Evolutionary conservation across 1,140 invertebrate species (phyloP), one percentile per base, ranked within the genome.

Genomic region (Drosophila equinoxialis): DNA sequence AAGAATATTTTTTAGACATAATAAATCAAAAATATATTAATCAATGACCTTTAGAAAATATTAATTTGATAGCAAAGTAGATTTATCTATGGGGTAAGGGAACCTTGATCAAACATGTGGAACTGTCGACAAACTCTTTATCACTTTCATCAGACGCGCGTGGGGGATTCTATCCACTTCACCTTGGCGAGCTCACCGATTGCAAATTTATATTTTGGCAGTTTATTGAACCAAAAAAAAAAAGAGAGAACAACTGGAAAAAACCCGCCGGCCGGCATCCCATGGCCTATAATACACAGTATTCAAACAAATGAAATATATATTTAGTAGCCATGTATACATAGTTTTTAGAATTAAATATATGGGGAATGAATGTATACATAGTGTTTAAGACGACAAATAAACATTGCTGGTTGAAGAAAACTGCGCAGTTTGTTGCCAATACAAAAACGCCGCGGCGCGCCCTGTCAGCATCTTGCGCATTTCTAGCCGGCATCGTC

Each of bases 171-270:
- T 26, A 30, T 51, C 45, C 59, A 64, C n/a, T 71, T 78, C 35
- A 75, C 76, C 81, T 85, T 85, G 82, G 67, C 48, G 5, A 6
- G 67, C 65, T 74, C 20, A 51, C 45, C 45, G 45, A 54, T 74
- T 63, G 55, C 35, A 17, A 58, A 65, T 51, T 73, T 66, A 48
- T 66, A 48, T 63, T 71, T 74, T 30, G 63, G 42, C 64, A 67
- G 80, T 79, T 79, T 82, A 42, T 75, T 82, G 80, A 83, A 83
- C 80, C 74, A 54, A n/a, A 45, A 2, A 71, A 39, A 1, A 17
- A 71, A 26, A 26, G 1, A 71, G 65, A 71, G 60, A 39, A 42
- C 48, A 60, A 54, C 66, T 64, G 74, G 74, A 51, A 64, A 74
- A 79, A 75, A 74, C 77, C 76, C 71, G 76, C 75, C 68, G 76